These are phyloP conservation scores for Lasioglossum baleicum DNA, from an alignment of 1,140 invertebrate genomes.

Conservation along the genomic window DNA sequence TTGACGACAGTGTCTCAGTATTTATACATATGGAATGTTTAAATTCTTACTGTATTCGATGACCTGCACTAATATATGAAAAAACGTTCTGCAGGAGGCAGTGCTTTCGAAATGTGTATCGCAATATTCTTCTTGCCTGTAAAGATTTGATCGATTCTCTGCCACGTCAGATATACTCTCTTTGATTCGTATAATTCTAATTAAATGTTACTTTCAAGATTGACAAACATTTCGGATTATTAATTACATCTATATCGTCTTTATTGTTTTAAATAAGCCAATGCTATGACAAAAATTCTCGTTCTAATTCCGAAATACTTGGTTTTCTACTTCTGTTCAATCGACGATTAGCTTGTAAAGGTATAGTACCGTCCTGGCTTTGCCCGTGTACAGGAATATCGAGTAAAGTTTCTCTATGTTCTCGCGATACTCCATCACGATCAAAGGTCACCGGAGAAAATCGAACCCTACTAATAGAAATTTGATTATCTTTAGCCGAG, in stretches of 20 bases:
- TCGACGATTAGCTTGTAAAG: slow-evolving; percentile 80
- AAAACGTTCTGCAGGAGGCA: slow-evolving; percentile 57
- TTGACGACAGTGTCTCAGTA: slow-evolving; percentile 39
- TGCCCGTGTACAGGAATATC: slow-evolving; percentile 85
- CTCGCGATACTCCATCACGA: slow-evolving; percentile 65
- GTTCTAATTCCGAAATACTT: slow-evolving; percentile 81
- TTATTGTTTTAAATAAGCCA: slow-evolving; percentile 75
- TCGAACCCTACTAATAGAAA: slow-evolving; percentile 84
- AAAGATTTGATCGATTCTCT: slow-evolving; percentile 25
- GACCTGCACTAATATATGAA: slow-evolving; percentile 38
- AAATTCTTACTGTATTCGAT: slow-evolving; percentile 49
- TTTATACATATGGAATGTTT: slow-evolving; percentile 53
- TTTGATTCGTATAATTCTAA: slow-evolving; percentile 27
- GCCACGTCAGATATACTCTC: slow-evolving; percentile 12
- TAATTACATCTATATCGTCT: slow-evolving; percentile 4
- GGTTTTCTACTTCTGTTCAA: slow-evolving; percentile 78
- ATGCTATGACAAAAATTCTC: slow-evolving; percentile 82
- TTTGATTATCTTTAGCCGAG: slow-evolving; percentile 88
- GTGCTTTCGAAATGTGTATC: slow-evolving; percentile 60
- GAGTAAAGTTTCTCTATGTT: slow-evolving; percentile 79
- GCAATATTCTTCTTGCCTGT: slow-evolving; percentile 30
- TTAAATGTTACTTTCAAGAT: slow-evolving; percentile 41
- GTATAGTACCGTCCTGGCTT: slow-evolving; percentile 83
- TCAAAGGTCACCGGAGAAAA: slow-evolving; percentile 89
- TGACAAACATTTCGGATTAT: slow-evolving; percentile 13